These are phyloP conservation scores for Heteromyza rotundicornis DNA, from an alignment of 2,888 invertebrate species.

Conservation along the genomic window DNA sequence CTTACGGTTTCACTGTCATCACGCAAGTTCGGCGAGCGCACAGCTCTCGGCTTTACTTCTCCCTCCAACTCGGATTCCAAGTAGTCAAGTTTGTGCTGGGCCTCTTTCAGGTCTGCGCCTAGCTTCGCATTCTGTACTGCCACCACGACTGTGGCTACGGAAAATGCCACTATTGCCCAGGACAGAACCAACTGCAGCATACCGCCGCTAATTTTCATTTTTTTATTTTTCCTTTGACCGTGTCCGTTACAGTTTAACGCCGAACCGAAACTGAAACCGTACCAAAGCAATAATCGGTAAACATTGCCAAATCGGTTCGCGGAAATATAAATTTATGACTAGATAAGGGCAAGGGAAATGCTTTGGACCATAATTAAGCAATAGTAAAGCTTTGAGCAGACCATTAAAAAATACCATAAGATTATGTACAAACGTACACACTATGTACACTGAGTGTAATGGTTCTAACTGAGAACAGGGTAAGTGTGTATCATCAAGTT, in stretches of 20 bases:
- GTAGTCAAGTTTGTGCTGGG: conserved; percentile 33
- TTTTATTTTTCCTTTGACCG: no score
- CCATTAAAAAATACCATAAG: no score
- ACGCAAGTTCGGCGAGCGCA: neutral
- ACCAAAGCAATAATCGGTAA: neutral
- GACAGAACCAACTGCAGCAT: conserved; percentile 31
- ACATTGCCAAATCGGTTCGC: neutral
- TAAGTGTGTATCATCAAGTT: no score
- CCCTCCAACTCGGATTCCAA: conserved; percentile 30
- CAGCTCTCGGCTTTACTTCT: conserved; percentile 23
- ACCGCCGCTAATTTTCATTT: conserved; percentile 17
- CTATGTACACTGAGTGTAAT: no score
- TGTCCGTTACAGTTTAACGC: no score
- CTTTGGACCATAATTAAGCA: no score
- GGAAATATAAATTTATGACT: neutral
- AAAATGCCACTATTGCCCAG: conserved; percentile 39
- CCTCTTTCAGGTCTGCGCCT: conserved; percentile 33
- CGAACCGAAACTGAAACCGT: no score
- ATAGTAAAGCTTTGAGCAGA: no score
- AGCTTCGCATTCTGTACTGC: conserved; percentile 36
- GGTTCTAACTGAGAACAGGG: no score
- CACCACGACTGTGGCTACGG: conserved; percentile 36
- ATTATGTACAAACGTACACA: no score
- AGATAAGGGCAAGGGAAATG: no score
- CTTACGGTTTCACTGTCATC: conserved; percentile 28